Base-by-base conservation (phyloP, 2,113 vertebrate genomes). In the Saguinus imperator region DNA sequence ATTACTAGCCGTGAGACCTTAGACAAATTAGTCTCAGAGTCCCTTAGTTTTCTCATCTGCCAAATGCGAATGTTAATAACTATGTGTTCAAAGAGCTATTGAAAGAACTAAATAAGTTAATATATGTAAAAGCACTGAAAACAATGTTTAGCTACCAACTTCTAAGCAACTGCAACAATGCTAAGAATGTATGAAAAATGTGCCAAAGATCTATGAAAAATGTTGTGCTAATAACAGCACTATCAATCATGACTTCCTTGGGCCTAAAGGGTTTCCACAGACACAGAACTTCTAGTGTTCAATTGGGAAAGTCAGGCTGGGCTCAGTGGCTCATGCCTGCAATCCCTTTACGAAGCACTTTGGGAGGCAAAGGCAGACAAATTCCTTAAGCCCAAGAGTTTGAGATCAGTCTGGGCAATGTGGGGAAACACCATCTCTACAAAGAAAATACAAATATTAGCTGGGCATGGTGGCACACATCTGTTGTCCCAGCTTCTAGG, bases 41-140 rank as follows among this genome's bases (percentile, higher is more conserved):
- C 32, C 75, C 68, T 92, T 84, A 80, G 35, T 79, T 89, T 94
- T 82, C 25, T n/a, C 58, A 89, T 57, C 68, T 94, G 10, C 76
- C 86, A 76, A 85, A 89, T 57, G 27, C 18, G 27, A 94, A 80
- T 73, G 10, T 87, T 55, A 82, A 55, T 48, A 64, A 64, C 27
- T 64, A 25, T 61, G 29, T 40, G 3, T 35, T 94, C 43, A 82
- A 87, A 87, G n/a, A 79, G 13, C 50, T 76, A 40, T 1, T 70
- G 1, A 16, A 92, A 93, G 52, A 91, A 82, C 25, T 32, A 95
- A 79, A 29, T 75, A 32, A 75, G 37, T 61, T 76, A 72, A 76
- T 50, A 18, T 72, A 64, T 73, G 58, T 55, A 73, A 85, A 76
- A 90, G 20, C 25, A 77, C 35, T 95, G 29, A 90, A 94, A 89